These are phyloP conservation scores for Eidolon dupreanum DNA, from an alignment of 2,797 vertebrate genomes.

Conservation along the genomic window DNA sequence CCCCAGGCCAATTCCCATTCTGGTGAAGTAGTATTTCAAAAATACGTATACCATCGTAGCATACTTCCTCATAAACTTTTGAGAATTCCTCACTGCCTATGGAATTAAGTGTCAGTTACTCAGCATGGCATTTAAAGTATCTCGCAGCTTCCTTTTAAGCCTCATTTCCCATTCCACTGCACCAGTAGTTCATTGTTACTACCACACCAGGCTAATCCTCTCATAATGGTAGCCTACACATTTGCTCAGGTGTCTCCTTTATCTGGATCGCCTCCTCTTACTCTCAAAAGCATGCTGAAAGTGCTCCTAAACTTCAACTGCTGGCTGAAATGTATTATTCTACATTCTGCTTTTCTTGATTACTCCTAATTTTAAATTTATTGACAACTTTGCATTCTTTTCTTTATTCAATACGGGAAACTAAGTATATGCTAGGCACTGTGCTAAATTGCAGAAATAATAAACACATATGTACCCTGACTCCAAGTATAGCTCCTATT, in stretches of 20 bases:
- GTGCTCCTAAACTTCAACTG: background rate
- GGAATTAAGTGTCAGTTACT: background rate
- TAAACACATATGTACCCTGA: background rate
- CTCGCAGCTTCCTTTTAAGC: background rate
- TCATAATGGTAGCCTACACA: background rate
- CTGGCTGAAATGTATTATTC: background rate
- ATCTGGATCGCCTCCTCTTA: background rate
- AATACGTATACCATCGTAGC: background rate
- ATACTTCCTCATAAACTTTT: background rate
- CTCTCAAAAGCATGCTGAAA: background rate
- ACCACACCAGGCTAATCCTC: background rate
- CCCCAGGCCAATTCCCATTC: background rate
- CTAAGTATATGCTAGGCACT: background rate
- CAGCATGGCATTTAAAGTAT: background rate
- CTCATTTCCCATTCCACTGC: background rate
- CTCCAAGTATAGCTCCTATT: background rate
- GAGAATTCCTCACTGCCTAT: background rate
- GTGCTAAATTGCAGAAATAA: background rate
- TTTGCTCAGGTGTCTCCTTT: background rate
- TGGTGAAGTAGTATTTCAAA: background rate
- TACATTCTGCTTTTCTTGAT: background rate
- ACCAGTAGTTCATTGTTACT: background rate
- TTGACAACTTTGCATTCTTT: background rate
- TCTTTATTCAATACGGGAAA: background rate
- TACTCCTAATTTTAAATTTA: conserved; percentile 26